These are phyloP conservation scores for Cathartes aura DNA, from an alignment of 2,113 vertebrate species.

Conservation along the genomic window DNA sequence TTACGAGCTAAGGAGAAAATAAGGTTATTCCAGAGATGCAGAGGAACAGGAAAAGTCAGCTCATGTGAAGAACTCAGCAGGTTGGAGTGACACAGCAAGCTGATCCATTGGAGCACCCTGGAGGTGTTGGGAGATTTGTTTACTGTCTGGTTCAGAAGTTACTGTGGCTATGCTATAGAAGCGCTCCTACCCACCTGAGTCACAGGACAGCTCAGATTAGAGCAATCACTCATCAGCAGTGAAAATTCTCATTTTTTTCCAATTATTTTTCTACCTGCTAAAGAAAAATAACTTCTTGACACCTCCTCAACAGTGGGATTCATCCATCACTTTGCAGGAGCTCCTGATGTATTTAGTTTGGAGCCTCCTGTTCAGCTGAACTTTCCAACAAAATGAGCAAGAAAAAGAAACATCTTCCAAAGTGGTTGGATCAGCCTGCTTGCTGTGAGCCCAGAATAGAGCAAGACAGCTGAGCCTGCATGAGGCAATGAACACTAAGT, in stretches of 20 bases:
- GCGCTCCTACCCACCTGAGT: not conserved
- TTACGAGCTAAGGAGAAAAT: not conserved
- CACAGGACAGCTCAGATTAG: not conserved
- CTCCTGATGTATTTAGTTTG: not conserved
- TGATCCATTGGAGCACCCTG: not conserved
- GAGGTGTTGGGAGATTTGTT: not conserved
- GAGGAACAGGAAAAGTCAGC: not conserved
- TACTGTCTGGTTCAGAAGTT: not conserved
- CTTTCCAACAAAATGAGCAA: slow-evolving; percentile 25
- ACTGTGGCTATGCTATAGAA: not conserved
- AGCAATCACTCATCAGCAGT: not conserved
- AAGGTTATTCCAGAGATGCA: not conserved
- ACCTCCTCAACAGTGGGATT: not conserved
- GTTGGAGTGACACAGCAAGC: not conserved
- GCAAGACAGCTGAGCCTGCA: not conserved
- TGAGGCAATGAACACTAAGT: not conserved
- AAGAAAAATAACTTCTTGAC: not conserved
- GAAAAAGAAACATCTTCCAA: not conserved
- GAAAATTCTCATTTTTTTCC: not conserved
- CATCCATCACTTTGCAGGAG: not conserved
- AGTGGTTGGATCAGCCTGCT: not conserved
- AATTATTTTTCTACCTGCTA: not conserved
- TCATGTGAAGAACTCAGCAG: not conserved
- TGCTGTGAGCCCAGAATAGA: slow-evolving; percentile 20
- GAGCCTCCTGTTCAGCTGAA: slow-evolving; percentile 4